Evolutionary conservation across 2,888 invertebrate species (phyloP), one percentile per base, ranked within the genome.

Genomic region (Siphonodentalium dalli): DNA sequence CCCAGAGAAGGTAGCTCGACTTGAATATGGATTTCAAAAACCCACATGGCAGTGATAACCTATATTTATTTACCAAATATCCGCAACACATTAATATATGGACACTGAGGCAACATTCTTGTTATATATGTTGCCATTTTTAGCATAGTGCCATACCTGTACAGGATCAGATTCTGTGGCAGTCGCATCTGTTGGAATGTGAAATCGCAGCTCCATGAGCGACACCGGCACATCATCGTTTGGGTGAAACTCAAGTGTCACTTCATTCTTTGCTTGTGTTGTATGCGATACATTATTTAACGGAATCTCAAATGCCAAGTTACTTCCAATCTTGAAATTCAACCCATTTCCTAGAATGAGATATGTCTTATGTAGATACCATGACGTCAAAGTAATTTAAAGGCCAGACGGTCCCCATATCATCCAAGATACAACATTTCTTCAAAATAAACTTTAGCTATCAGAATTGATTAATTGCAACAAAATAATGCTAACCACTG

Each of bases 151-250:
- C 18, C 50, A 31, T 57, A 81, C 82, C 68, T 83, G 94, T 0
- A 97, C 94, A 0, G 95, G 90, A 82, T 97, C 97, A 70, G 93
- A 95, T 21, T 77, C 90, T 45, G 90, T 84, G 79, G 96, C 95
- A 58, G 87, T 85, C 77, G 95, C 93, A 57, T 88, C 90, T 1
- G 73, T 58, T 0, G 99, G 99, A 73, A 99, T 94, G 82, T 95
- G 96, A 81, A 98, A 98, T 37, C 99, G 87, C 89, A 99, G 92
- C 84, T 99, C 99, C 88, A 95, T 90, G 52, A 99, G 84, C 59
- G 94, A 93, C 0, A 98, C 93, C 0, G 97, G 92, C 0, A 96
- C 95, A 82, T 99, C 99, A 76, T 99, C 99, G 83, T 98, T 98
- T 58, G 92, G 95, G 85, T 97, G 97, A 78, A 98, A 99, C 80